A percentile compares a stretch with the other conserved stretches of the same genome.
Evolutionary conservation across 2,113 vertebrate genomes (phyloP).

Genomic region (Dinomys branickii): DNA sequence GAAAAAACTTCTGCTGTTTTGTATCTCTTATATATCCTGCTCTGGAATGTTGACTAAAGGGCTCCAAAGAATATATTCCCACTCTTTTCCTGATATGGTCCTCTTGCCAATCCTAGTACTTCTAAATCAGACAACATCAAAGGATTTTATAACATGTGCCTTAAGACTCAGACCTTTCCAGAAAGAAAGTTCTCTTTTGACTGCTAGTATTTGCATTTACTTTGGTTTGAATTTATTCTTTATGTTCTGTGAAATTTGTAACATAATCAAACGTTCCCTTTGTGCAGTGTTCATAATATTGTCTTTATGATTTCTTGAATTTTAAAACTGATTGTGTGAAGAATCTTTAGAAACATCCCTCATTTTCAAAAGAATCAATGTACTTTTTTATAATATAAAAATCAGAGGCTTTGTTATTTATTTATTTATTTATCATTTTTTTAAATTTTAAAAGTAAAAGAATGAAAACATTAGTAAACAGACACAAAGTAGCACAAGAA

Average conservation of each 20-base stretch:
- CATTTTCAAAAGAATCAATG: conserved; percentile 28
- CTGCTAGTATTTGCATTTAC: neutral
- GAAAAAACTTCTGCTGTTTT: neutral
- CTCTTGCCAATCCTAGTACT: neutral
- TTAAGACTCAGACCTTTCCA: neutral
- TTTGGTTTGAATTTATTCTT: neutral
- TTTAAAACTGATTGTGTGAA: neutral
- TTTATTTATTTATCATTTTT: too few species aligned
- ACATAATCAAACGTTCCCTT: neutral
- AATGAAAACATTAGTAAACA: too few species aligned
- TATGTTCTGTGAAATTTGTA: neutral
- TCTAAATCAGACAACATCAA: neutral
- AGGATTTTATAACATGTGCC: neutral
- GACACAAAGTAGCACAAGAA: too few species aligned
- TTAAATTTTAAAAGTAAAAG: too few species aligned
- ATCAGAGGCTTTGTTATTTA: neutral
- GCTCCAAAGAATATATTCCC: neutral
- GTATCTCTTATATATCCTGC: neutral
- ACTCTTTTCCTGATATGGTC: neutral
- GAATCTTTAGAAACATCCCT: neutral
- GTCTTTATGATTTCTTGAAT: neutral
- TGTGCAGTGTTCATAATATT: neutral
- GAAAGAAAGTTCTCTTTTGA: neutral
- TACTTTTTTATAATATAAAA: neutral
- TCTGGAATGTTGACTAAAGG: neutral